Conservation (phyloP, 1,140 invertebrate species). For the Globodera ellingtonae region DNA sequence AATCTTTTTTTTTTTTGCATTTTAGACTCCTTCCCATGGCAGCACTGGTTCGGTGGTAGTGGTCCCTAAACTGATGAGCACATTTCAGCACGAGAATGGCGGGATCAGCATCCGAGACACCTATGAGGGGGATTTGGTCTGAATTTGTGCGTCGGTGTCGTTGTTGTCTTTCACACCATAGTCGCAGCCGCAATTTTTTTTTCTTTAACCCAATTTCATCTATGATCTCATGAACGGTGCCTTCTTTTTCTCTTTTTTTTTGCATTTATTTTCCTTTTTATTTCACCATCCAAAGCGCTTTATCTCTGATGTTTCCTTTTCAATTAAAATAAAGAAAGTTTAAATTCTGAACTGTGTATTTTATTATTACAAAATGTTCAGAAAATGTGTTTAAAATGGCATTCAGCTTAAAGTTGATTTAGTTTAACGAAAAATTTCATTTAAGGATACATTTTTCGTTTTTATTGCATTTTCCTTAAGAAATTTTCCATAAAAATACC, state of each 20-base stretch:
- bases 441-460: too few relatives aligned
- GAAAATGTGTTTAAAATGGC: too few relatives aligned
- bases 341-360: too few relatives aligned
- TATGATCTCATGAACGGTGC: background rate
- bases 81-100: conserved; percentile 26
- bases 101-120: conserved; percentile 5
- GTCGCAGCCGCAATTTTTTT: background rate
- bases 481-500: too few relatives aligned
- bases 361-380: too few relatives aligned
- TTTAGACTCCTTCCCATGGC: conserved; percentile 1
- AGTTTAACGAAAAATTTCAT: too few relatives aligned
- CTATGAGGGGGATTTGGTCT: conserved; percentile 13
- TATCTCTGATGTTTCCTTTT: background rate
- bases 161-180: background rate
- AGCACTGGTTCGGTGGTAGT: background rate
- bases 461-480: too few relatives aligned
- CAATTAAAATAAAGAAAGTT: too few relatives aligned
- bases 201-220: background rate
- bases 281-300: background rate
- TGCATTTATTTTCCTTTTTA: background rate
- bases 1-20: background rate
- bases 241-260: background rate
- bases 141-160: background rate
- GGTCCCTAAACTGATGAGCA: conserved; percentile 17
- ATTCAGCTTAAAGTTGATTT: too few relatives aligned